Evolutionary conservation across 1,140 invertebrate species (phyloP).

Genomic region (Drosophila lini): DNA sequence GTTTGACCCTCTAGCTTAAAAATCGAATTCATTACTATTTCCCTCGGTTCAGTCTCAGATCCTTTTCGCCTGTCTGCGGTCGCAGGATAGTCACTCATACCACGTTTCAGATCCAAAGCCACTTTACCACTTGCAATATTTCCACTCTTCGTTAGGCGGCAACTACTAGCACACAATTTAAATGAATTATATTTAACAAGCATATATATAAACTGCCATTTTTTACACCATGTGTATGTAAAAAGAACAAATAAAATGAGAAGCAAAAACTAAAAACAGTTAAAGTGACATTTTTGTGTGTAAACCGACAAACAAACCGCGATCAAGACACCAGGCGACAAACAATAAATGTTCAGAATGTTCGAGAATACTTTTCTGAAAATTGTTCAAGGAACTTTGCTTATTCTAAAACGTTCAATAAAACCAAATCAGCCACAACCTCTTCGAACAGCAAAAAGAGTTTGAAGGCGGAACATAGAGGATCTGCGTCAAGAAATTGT

Average conservation of each 20-base stretch:
- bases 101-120: constrained; percentile 45
- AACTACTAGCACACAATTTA: constrained; percentile 74
- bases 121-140: constrained; percentile 49
- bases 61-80: constrained; percentile 24
- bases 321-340: constrained; percentile 27
- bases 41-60: constrained; percentile 12
- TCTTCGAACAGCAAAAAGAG: not conserved
- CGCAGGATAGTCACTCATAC: constrained; percentile 4
- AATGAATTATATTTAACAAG: constrained; percentile 66
- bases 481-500: not conserved
- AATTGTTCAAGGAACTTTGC: constrained; percentile 22
- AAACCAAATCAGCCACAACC: constrained; percentile 2
- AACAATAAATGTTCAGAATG: constrained; percentile 26
- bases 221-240: constrained; percentile 74
- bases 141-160: constrained; percentile 56
- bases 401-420: constrained; percentile 11
- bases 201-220: constrained; percentile 79
- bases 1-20: constrained; percentile 67
- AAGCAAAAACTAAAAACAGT: constrained; percentile 34
- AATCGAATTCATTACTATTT: constrained; percentile 6
- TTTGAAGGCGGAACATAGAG: not conserved
- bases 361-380: constrained; percentile 15
- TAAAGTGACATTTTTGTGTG: constrained; percentile 54
- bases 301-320: constrained; percentile 21
- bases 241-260: constrained; percentile 45